phyloP scores from a whole-genome alignment of 1,140 invertebrate species.

The Fopius arisanus region DNA sequence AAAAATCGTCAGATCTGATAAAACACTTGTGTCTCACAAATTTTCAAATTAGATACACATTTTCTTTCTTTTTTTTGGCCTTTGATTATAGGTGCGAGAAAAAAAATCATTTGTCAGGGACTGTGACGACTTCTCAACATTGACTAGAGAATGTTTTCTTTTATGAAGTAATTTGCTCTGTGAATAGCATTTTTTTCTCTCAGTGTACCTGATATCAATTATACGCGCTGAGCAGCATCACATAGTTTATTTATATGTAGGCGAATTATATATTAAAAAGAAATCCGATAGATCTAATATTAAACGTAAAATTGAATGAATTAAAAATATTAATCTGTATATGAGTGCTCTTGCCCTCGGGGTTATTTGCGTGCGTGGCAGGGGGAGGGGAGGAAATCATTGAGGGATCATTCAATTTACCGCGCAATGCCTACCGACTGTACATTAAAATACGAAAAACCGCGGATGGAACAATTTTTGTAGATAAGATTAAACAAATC shows the following conservation, averaged over 20 bases:
- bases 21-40: too few relatives aligned
- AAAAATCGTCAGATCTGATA: too few relatives aligned
- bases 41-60: too few relatives aligned
- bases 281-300: constrained; percentile 7
- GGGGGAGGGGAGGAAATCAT: constrained; percentile 13
- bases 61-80: too few relatives aligned
- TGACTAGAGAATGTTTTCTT: too few relatives aligned
- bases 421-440: background rate
- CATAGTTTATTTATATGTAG: constrained; percentile 5
- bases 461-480: constrained; percentile 29
- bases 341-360: background rate
- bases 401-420: background rate
- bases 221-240: too few relatives aligned
- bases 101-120: too few relatives aligned
- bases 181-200: too few relatives aligned
- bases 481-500: constrained; percentile 26
- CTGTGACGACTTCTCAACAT: too few relatives aligned
- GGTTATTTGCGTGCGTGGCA: background rate
- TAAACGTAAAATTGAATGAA: background rate
- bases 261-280: constrained; percentile 1
- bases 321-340: background rate
- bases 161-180: too few relatives aligned
- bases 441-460: background rate
- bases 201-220: background rate
- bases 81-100: too few relatives aligned